These are phyloP conservation scores for Mormyrops attenuatus DNA, from an alignment of 2,797 vertebrate species.

Conservation along the genomic window DNA sequence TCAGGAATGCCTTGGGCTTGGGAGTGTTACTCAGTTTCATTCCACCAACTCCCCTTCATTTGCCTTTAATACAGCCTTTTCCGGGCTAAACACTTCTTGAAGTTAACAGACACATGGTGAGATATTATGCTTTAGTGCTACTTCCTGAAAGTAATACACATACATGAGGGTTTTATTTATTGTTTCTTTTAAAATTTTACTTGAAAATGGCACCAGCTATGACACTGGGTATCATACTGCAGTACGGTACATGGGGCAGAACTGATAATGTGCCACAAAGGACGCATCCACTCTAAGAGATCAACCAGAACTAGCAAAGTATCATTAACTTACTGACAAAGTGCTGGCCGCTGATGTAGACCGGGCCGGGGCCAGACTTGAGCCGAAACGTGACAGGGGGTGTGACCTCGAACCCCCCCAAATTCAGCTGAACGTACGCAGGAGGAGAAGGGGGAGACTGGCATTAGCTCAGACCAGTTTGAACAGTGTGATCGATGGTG, in stretches of 20 bases:
- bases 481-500: not conserved
- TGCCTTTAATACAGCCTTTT: not conserved
- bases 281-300: not conserved
- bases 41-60: not conserved
- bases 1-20: not conserved
- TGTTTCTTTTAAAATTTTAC: not conserved
- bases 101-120: not conserved
- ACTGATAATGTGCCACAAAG: not conserved
- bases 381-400: conserved; percentile 70
- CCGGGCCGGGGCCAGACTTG: conserved; percentile 67
- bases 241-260: not conserved
- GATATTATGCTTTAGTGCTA: not conserved
- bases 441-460: not conserved
- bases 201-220: not conserved
- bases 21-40: not conserved
- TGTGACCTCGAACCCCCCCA: conserved; percentile 72
- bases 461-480: not conserved
- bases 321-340: conserved; percentile 66
- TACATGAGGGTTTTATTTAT: not conserved
- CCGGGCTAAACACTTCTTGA: not conserved
- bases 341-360: conserved; percentile 74
- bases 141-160: not conserved
- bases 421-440: conserved; percentile 52
- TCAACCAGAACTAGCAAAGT: not conserved
- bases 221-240: not conserved